Evolutionary conservation across 2,113 vertebrate species (phyloP), one percentile per base, ranked within the genome.

Genomic region (Sarotherodon lohbergeri): DNA sequence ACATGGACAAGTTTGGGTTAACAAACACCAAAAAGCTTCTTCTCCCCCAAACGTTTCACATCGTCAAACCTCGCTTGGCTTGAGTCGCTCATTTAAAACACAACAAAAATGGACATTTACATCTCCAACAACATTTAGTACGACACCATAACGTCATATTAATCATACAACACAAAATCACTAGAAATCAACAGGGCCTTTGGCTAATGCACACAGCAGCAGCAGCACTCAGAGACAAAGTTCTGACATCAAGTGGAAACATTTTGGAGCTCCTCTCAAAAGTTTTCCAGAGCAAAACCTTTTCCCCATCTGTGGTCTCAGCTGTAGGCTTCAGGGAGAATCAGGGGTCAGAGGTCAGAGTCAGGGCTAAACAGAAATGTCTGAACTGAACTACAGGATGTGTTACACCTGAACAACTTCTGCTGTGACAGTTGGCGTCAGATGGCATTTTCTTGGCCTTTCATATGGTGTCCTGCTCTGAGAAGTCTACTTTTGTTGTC

Each of bases 131-230:
- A 86, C 48, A 92, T 86, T 86, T 39, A 87, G 50, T n/a, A 50
- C 19, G 3, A 88, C 50, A 91, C 16, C 79, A 80, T 83, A 85
- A 82, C 22, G n/a, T 66, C 43, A 85, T 63, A 86, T 73, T 87
- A 93, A 92, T 92, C 87, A 90, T 89, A 93, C 83, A 91, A 91
- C 86, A 88, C 39, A 91, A 63, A 94, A 91, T 93, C 91, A 93
- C 24, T 83, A 78, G 34, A 76, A 91, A 93, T 90, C 92, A 85
- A 90, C 59, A 54, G 36, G 91, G 55, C 91, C 88, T 94, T 94
- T 95, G 94, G 93, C 89, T 88, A 84, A 41, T 87, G 66, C 80
- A 81, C 89, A 83, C 88, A 86, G 73, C 29, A 68, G 90, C 86
- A 68, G 90, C 85, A 85, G 71, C 86, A 54, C 10, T 19, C 14